These are phyloP conservation scores for Eubucco bourcierii DNA, from an alignment of 2,113 vertebrate genomes.

Conservation along the genomic window DNA sequence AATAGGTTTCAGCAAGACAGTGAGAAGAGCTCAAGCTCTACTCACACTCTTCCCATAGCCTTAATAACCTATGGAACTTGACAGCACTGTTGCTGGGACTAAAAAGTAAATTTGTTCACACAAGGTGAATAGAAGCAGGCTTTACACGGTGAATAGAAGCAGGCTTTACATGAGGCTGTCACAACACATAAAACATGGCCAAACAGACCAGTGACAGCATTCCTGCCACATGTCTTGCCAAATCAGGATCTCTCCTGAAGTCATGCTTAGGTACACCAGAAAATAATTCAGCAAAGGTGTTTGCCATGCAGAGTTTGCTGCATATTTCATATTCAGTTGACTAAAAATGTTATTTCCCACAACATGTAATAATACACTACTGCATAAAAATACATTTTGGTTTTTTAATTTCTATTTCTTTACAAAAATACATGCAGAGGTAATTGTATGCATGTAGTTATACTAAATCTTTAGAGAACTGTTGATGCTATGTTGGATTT, in stretches of 20 bases:
- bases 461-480: not conserved
- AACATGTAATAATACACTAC: not conserved
- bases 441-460: not conserved
- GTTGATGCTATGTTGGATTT: not conserved
- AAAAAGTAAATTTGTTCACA: not conserved
- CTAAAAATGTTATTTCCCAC: too few relatives aligned
- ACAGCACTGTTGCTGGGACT: not conserved
- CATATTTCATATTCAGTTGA: not conserved
- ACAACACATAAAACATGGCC: not conserved
- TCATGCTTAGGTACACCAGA: not conserved
- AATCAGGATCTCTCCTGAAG: not conserved
- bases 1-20: not conserved
- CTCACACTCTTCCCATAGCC: not conserved
- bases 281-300: not conserved
- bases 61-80: not conserved
- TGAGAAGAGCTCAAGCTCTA: not conserved
- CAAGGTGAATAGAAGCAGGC: not conserved
- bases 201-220: not conserved
- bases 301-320: not conserved
- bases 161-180: not conserved
- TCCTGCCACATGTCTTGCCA: not conserved
- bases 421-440: not conserved
- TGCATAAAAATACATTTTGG: not conserved
- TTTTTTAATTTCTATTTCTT: not conserved
- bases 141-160: not conserved